phyloP scores from a whole-genome alignment of 2,797 vertebrate species.

The Acomys russatus region DNA sequence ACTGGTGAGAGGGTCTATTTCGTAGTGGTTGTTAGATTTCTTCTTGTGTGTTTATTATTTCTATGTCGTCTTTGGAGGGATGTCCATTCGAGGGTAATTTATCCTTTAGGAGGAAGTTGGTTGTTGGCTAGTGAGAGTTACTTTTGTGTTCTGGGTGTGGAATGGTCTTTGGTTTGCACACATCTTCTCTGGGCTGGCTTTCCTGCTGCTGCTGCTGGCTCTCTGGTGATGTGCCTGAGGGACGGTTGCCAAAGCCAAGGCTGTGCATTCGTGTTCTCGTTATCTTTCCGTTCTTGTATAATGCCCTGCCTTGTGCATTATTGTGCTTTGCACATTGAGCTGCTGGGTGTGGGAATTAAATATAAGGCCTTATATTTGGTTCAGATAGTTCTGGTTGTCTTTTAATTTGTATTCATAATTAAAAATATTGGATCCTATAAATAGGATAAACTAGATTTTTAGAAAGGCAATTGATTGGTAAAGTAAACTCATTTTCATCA shows the following conservation, averaged over 20 bases:
- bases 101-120: not conserved
- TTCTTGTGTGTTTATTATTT: not conserved
- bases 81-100: not conserved
- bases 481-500: not conserved
- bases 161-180: not conserved
- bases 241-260: not conserved
- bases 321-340: not conserved
- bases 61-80: not conserved
- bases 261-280: not conserved
- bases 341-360: conserved; percentile 23
- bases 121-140: not conserved
- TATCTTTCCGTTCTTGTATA: not conserved
- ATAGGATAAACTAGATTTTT: not conserved
- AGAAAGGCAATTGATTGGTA: not conserved
- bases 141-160: not conserved
- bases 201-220: not conserved
- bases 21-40: not conserved
- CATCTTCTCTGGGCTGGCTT: not conserved
- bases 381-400: not conserved
- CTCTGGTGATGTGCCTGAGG: not conserved
- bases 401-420: conserved; percentile 17
- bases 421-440: not conserved
- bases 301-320: not conserved
- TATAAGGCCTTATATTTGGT: conserved; percentile 10
- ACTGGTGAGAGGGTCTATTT: not conserved